phyloP scores from a whole-genome alignment of 2,113 vertebrate genomes.

The Hippocampus comes region DNA sequence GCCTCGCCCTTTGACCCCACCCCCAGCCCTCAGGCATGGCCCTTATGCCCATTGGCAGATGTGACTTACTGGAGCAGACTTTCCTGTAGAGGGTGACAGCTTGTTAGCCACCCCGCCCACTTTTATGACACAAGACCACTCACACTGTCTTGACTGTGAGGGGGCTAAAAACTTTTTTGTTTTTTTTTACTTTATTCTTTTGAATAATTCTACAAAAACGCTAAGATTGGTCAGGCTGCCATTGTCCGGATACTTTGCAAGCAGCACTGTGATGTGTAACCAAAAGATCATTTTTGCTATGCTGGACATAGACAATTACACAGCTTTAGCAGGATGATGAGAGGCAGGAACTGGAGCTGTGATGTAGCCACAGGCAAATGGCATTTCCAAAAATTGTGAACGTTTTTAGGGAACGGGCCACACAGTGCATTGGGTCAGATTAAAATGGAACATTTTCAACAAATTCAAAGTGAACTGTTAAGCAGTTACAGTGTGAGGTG shows the following conservation, averaged over 20 bases:
- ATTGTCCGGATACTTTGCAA: not conserved
- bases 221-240: not conserved
- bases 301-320: not conserved
- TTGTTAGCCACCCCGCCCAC: slow-evolving; percentile 40
- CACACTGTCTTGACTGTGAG: not conserved
- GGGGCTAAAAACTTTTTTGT: not conserved
- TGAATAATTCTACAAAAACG: not conserved
- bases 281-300: not conserved
- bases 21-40: slow-evolving; percentile 58
- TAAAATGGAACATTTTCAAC: not conserved
- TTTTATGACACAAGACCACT: slow-evolving; percentile 1
- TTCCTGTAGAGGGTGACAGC: slow-evolving; percentile 68
- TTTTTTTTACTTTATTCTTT: not conserved
- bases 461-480: not conserved
- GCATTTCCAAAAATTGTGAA: not conserved
- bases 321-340: not conserved
- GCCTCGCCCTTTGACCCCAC: slow-evolving; percentile 59
- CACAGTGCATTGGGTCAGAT: not conserved
- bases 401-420: not conserved
- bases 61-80: slow-evolving; percentile 68
- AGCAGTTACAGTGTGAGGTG: not conserved
- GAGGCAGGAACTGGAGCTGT: not conserved
- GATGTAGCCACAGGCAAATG: not conserved
- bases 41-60: slow-evolving; percentile 63
- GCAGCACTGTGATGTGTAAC: no score